These are phyloP conservation scores for Pseudomyrmex cubaensis DNA, from an alignment of 1,140 invertebrate species.

Conservation along the genomic window DNA sequence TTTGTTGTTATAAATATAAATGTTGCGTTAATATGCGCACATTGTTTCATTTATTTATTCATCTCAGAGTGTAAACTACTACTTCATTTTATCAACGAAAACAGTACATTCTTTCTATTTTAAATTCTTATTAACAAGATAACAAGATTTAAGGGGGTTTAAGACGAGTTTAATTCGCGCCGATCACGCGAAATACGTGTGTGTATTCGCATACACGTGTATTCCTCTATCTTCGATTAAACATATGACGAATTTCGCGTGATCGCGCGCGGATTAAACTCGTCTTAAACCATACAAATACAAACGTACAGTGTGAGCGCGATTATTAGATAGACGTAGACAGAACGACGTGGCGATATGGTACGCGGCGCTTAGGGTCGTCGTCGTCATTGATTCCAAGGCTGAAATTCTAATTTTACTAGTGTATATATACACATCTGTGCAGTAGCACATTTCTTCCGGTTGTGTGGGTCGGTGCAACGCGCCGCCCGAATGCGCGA, in stretches of 20 bases:
- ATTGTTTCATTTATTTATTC: too few species aligned
- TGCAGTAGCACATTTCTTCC: slow-evolving; percentile 51
- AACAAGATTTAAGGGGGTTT: too few species aligned
- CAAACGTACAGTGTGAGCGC: neutral
- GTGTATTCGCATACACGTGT: too few species aligned
- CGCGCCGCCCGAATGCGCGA: slow-evolving; percentile 67
- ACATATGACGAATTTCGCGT: neutral
- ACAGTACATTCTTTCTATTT: too few species aligned
- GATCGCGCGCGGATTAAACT: slow-evolving; percentile 10
- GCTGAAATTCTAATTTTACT: slow-evolving; percentile 67
- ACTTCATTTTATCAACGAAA: too few species aligned
- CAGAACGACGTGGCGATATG: neutral
- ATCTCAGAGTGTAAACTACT: too few species aligned
- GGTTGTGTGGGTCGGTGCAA: slow-evolving; percentile 54
- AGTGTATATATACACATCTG: slow-evolving; percentile 35
- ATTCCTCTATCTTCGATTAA: too few species aligned
- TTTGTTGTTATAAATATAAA: too few species aligned
- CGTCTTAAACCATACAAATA: neutral
- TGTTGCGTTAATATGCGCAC: too few species aligned
- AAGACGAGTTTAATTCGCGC: too few species aligned
- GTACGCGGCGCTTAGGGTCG: slow-evolving; percentile 20
- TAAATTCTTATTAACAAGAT: too few species aligned
- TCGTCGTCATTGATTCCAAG: slow-evolving; percentile 59
- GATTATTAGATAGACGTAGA: slow-evolving; percentile 23
- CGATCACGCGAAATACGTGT: too few species aligned